Percentiles rank a stretch among this genome's conserved stretches.
These are phyloP conservation scores for Caenorhabditis uteleia DNA, from an alignment of 2,888 invertebrate species.

Conservation along the genomic window DNA sequence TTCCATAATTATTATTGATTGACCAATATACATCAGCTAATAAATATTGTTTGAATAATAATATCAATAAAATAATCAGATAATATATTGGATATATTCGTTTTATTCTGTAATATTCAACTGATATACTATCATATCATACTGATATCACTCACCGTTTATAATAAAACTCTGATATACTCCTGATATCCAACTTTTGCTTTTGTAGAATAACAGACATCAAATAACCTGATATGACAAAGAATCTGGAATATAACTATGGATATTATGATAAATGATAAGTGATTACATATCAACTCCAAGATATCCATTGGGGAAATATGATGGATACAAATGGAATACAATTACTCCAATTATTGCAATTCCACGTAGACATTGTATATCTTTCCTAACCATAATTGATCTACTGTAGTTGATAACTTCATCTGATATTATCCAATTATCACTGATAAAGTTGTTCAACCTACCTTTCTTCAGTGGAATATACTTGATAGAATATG, in stretches of 20 bases:
- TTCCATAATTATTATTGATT: conserved; percentile 6
- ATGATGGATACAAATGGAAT: conserved; percentile 9
- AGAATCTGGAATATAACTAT: too few relatives aligned
- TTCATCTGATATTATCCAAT: too few relatives aligned
- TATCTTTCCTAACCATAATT: too few relatives aligned
- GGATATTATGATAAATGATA: too few relatives aligned
- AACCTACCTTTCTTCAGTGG: too few relatives aligned
- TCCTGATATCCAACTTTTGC: not conserved
- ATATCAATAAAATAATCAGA: not conserved
- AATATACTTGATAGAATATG: too few relatives aligned
- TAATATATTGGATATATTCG: conserved; percentile 10
- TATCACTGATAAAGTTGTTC: too few relatives aligned
- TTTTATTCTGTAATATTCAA: conserved; percentile 6
- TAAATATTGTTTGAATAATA: not conserved
- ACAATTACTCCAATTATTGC: conserved; percentile 11
- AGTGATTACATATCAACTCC: conserved; percentile 24
- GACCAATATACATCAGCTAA: conserved; percentile 1
- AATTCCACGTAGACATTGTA: conserved; percentile 14
- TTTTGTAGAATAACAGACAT: not conserved
- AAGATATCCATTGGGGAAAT: conserved; percentile 22
- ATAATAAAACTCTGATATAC: too few relatives aligned
- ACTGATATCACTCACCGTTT: too few relatives aligned
- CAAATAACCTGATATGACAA: conserved; percentile 3
- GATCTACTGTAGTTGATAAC: too few relatives aligned
- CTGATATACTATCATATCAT: too few relatives aligned